phyloP scores from a whole-genome alignment of 2,113 vertebrate species.

The Sinocyclocheilus grahami region DNA sequence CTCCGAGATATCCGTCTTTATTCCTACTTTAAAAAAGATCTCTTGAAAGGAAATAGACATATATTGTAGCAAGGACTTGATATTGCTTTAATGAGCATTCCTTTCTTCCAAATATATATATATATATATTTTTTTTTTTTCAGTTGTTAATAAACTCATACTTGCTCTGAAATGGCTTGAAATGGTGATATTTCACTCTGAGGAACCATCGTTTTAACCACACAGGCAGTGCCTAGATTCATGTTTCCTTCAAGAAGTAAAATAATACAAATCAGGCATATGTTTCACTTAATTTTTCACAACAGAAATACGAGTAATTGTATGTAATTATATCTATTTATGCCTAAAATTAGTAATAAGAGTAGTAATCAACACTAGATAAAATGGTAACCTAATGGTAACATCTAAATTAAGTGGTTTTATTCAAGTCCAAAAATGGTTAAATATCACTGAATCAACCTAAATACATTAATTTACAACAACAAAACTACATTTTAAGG shows the following conservation, averaged over 20 bases:
- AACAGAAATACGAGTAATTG: neutral
- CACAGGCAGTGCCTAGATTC: neutral
- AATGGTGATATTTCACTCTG: neutral
- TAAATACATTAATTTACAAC: too few relatives aligned
- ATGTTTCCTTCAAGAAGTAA: neutral
- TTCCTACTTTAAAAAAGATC: constrained; percentile 7
- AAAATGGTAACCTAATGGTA: too few relatives aligned
- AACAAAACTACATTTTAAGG: too few relatives aligned
- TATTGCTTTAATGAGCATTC: neutral
- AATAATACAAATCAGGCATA: neutral
- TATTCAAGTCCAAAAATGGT: too few relatives aligned
- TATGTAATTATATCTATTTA: neutral
- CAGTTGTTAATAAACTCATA: neutral
- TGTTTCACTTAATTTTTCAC: neutral
- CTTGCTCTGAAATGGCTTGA: neutral
- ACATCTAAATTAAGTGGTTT: too few relatives aligned
- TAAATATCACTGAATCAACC: too few relatives aligned
- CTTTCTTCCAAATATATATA: neutral
- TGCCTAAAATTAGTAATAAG: neutral
- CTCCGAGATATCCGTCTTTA: constrained; percentile 14
- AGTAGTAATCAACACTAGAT: too few relatives aligned
- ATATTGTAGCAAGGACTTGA: neutral
- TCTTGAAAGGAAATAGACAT: neutral
- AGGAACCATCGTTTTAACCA: neutral
- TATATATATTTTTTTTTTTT: neutral